Conservation (phyloP, 1,140 invertebrate species). For the Macrocentrus cingulum region DNA sequence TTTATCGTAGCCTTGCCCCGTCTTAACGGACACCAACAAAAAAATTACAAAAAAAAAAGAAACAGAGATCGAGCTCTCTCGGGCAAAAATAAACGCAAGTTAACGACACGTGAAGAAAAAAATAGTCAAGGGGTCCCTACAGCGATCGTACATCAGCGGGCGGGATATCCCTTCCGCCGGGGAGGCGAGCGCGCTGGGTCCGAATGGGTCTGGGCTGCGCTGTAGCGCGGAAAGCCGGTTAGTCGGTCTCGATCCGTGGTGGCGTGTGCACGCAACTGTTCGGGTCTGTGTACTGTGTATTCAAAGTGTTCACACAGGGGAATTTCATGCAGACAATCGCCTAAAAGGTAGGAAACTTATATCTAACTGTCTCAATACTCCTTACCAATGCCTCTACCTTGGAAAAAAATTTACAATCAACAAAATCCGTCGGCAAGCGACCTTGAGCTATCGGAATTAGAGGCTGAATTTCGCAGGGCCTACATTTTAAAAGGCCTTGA, state of each 20-base stretch:
- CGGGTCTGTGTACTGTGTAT: not conserved
- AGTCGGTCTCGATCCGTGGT: conserved; percentile 48
- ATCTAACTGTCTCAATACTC: no score
- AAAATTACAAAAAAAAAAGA: no score
- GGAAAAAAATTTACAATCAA: not conserved
- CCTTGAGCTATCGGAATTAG: conserved; percentile 33
- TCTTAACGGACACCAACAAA: no score
- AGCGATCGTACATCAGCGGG: not conserved
- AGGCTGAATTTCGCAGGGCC: conserved; percentile 40
- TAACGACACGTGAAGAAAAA: conserved; percentile 5
- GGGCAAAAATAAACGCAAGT: not conserved
- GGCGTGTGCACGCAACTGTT: conserved; percentile 25
- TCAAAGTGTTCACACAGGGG: not conserved
- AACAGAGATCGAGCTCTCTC: no score
- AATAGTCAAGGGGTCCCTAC: not conserved
- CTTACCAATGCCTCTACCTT: no score
- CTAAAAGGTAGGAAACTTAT: not conserved
- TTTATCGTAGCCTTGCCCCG: no score
- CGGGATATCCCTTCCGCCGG: conserved; percentile 4
- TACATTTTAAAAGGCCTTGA: conserved; percentile 40
- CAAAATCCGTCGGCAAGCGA: not conserved
- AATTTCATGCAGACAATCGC: not conserved
- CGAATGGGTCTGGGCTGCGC: conserved; percentile 36
- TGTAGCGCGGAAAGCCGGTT: conserved; percentile 49
- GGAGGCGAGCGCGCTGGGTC: conserved; percentile 25